Conservation (phyloP, 2,113 vertebrate species). For the Nothocercus nigrocapillus region DNA sequence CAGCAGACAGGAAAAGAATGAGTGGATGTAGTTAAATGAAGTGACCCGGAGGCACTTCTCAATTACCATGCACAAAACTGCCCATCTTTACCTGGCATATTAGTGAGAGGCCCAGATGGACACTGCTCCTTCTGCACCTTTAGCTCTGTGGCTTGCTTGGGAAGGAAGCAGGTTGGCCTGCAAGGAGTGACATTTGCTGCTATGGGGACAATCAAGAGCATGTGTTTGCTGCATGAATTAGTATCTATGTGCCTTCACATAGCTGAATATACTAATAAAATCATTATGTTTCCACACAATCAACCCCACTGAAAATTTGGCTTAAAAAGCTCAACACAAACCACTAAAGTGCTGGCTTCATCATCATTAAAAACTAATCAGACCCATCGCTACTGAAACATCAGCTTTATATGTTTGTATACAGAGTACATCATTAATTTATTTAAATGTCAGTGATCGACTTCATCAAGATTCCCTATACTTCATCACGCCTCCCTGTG, state of each 20-base stretch:
- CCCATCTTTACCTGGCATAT: neutral
- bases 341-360: neutral
- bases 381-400: conserved; percentile 24
- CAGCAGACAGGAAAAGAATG: neutral
- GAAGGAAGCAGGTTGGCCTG: neutral
- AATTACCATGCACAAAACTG: neutral
- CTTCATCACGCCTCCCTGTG: neutral
- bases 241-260: neutral
- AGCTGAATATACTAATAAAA: neutral
- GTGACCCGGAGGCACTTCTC: neutral
- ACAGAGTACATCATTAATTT: conserved; percentile 40
- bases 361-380: conserved; percentile 64
- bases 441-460: conserved; percentile 52
- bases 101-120: neutral
- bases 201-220: neutral
- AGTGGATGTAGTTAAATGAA: neutral
- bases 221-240: neutral
- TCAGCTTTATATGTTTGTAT: conserved; percentile 52
- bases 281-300: neutral
- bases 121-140: neutral
- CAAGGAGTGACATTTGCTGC: neutral
- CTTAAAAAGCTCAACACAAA: conserved; percentile 22
- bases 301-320: neutral
- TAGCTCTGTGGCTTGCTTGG: neutral
- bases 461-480: conserved; percentile 3